These are phyloP conservation scores for Parauchenoglanis ngamensis DNA, from an alignment of 2,797 vertebrate genomes.

Conservation along the genomic window DNA sequence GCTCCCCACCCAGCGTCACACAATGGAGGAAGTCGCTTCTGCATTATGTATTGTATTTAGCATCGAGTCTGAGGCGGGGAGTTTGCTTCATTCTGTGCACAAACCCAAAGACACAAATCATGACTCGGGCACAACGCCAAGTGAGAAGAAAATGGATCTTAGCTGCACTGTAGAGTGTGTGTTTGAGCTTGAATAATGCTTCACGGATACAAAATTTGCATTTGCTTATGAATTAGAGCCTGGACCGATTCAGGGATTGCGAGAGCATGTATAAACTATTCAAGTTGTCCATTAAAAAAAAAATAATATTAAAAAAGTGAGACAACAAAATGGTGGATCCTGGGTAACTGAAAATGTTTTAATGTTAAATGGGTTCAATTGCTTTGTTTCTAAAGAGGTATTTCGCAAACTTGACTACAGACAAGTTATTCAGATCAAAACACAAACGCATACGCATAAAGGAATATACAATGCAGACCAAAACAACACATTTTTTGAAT, in stretches of 20 bases:
- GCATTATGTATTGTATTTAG: constrained; percentile 53
- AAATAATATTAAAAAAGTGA: no score
- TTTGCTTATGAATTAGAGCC: not conserved
- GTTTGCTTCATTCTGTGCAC: constrained; percentile 37
- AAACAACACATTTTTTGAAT: not conserved
- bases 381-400: not conserved
- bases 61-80: constrained; percentile 22
- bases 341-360: not conserved
- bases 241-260: not conserved
- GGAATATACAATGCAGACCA: not conserved
- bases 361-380: not conserved
- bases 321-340: no score
- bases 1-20: constrained; percentile 47
- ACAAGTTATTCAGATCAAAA: not conserved
- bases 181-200: not conserved
- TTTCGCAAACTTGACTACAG: not conserved
- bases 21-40: constrained; percentile 54
- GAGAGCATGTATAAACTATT: not conserved
- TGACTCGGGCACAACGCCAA: constrained; percentile 27
- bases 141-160: constrained; percentile 14
- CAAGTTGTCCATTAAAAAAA: not conserved
- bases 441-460: not conserved
- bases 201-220: not conserved
- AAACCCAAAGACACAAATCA: constrained; percentile 43
- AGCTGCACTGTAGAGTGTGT: constrained; percentile 4